Percentiles rank a stretch among this genome's conserved stretches.
These are phyloP conservation scores for Araneus ventricosus DNA, from an alignment of 1,140 invertebrate genomes.

Conservation along the genomic window DNA sequence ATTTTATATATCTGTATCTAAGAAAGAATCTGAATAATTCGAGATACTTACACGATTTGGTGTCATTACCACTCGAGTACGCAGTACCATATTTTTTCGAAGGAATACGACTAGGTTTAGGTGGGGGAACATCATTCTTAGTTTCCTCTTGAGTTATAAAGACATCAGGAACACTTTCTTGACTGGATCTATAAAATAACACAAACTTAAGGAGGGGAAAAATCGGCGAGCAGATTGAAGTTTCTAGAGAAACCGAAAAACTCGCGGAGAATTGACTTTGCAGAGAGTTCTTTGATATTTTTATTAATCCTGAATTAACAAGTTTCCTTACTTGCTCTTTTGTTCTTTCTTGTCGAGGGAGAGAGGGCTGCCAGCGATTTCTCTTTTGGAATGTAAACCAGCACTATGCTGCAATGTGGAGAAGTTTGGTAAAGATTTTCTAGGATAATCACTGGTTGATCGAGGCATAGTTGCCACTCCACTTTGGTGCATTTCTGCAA, in stretches of 20 bases:
- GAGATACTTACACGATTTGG: slow-evolving; percentile 45
- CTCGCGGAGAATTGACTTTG: too few relatives aligned
- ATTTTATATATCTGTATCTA: too few relatives aligned
- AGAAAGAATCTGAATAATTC: neutral
- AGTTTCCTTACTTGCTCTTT: slow-evolving; percentile 7
- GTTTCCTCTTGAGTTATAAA: slow-evolving; percentile 51
- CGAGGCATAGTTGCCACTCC: slow-evolving; percentile 70
- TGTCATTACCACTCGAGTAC: neutral
- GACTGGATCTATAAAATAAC: slow-evolving; percentile 45
- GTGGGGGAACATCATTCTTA: slow-evolving; percentile 82
- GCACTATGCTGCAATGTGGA: slow-evolving; percentile 62
- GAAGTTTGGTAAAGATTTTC: slow-evolving; percentile 65
- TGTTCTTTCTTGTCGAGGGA: slow-evolving; percentile 48
- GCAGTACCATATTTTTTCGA: slow-evolving; percentile 77
- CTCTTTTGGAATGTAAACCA: slow-evolving; percentile 52
- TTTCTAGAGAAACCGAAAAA: too few relatives aligned
- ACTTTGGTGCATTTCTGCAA: slow-evolving; percentile 58
- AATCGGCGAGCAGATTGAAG: too few relatives aligned
- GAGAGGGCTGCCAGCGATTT: neutral
- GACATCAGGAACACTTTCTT: slow-evolving; percentile 72
- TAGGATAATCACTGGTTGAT: slow-evolving; percentile 54
- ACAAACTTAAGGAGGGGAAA: too few relatives aligned
- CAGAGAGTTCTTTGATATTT: neutral
- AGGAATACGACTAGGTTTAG: slow-evolving; percentile 86
- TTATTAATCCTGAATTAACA: too few relatives aligned